Conservation (phyloP, 2,113 vertebrate genomes). For the Sakesphorus luctuosus region DNA sequence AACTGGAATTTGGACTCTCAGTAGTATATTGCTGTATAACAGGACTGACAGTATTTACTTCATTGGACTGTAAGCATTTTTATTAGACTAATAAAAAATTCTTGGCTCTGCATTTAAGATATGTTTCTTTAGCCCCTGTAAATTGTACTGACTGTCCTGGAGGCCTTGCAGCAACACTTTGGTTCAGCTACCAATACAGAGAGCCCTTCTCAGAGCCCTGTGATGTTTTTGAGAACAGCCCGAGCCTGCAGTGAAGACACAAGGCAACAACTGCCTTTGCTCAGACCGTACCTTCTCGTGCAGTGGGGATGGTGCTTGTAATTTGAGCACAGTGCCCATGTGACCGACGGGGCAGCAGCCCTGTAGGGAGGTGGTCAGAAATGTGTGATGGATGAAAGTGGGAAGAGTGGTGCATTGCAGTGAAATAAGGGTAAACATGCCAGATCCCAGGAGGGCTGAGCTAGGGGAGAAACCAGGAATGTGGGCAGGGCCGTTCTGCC, state of each 20-base stretch:
- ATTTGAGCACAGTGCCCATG: neutral
- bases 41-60: neutral
- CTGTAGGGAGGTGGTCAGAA: neutral
- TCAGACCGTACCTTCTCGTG: neutral
- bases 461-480: neutral
- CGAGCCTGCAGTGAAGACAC: neutral
- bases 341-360: neutral
- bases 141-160: neutral
- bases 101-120: neutral
- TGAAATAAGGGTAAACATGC: neutral
- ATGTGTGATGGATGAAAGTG: neutral
- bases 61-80: neutral
- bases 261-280: neutral
- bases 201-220: neutral
- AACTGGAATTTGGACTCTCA: neutral
- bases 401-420: neutral
- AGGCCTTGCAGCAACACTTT: neutral
- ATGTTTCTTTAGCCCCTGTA: neutral
- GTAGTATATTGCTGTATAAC: neutral
- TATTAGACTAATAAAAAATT: neutral
- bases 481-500: accelerated
- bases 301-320: too few species aligned
- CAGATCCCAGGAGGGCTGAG: neutral
- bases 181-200: accelerated
- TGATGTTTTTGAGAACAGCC: neutral